phyloP scores from a whole-genome alignment of 1,140 invertebrate species.

The Trinorchestia longiramus region DNA sequence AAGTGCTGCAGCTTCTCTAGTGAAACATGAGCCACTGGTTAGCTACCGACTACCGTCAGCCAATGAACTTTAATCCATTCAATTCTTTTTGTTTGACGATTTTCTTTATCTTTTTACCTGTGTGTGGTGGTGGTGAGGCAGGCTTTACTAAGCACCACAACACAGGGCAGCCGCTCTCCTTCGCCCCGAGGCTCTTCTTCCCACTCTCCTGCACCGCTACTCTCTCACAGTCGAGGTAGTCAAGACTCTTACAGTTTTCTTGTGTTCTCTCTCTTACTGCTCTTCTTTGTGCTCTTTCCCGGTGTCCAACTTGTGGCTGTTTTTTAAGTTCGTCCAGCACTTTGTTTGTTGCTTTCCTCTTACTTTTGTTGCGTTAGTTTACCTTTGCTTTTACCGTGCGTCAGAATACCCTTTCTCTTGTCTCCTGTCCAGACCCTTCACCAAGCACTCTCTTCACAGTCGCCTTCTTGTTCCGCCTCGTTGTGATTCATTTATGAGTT shows the following conservation, averaged over 20 bases:
- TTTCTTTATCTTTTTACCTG: not conserved
- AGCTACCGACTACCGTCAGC: slow-evolving; percentile 53
- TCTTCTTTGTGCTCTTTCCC: not conserved
- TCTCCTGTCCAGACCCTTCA: no score
- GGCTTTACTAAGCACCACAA: not conserved
- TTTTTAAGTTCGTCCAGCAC: no score
- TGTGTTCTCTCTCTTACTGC: not conserved
- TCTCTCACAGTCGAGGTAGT: not conserved
- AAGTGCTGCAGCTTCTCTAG: not conserved
- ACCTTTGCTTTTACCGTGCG: no score
- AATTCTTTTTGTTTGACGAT: slow-evolving; percentile 68
- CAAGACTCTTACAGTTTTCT: not conserved
- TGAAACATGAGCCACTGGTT: not conserved
- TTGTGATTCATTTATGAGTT: no score
- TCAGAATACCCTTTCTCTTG: no score
- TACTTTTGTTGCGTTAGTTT: no score
- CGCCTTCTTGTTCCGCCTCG: no score
- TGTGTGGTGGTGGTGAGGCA: not conserved
- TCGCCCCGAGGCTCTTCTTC: not conserved
- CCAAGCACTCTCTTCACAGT: no score
- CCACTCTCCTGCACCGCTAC: not conserved
- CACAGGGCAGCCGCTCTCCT: not conserved
- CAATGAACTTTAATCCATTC: not conserved
- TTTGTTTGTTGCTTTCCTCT: no score
- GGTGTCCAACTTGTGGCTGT: not conserved